Percentiles rank a stretch among this genome's conserved stretches.
phyloP scores from a whole-genome alignment of 2,888 invertebrate species.

The Sphaerophoria rueppellii region DNA sequence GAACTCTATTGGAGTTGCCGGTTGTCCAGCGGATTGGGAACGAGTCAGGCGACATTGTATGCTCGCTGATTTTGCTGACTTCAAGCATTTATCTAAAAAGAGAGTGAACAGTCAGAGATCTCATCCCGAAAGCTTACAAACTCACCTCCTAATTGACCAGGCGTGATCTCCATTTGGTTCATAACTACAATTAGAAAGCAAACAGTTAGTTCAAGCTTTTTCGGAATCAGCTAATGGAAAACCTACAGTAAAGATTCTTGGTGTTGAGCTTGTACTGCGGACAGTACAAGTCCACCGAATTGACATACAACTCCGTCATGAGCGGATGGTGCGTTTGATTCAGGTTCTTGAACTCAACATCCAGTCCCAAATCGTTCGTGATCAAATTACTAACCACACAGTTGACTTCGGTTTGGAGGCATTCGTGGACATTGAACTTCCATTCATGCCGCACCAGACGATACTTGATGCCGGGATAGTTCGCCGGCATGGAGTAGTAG shows the following conservation, averaged over 20 bases:
- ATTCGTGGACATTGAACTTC: conserved; percentile 85
- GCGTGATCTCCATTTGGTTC: conserved; percentile 79
- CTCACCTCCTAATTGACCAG: conserved; percentile 78
- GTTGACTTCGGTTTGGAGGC: conserved; percentile 84
- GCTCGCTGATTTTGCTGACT: conserved; percentile 79
- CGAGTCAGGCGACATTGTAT: conserved; percentile 79
- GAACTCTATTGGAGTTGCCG: conserved; percentile 59
- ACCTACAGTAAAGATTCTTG: conserved; percentile 79
- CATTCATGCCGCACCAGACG: conserved; percentile 86
- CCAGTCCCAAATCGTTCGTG: conserved; percentile 85
- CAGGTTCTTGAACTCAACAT: conserved; percentile 87
- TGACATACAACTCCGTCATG: conserved; percentile 79
- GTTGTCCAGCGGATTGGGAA: conserved; percentile 28
- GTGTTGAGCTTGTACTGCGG: conserved; percentile 78
- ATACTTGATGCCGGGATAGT: conserved; percentile 82
- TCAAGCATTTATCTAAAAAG: conserved; percentile 78
- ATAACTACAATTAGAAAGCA: conserved; percentile 75
- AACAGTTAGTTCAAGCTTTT: background rate
- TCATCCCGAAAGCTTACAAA: background rate
- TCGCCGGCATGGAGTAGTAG: conserved; percentile 85
- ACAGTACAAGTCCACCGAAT: conserved; percentile 79
- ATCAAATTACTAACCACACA: conserved; percentile 83
- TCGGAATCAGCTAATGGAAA: background rate
- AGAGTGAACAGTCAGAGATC: background rate
- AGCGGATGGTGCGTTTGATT: conserved; percentile 85